Conservation (phyloP, 2,797 vertebrate genomes). For the Gorsachius magnificus region DNA sequence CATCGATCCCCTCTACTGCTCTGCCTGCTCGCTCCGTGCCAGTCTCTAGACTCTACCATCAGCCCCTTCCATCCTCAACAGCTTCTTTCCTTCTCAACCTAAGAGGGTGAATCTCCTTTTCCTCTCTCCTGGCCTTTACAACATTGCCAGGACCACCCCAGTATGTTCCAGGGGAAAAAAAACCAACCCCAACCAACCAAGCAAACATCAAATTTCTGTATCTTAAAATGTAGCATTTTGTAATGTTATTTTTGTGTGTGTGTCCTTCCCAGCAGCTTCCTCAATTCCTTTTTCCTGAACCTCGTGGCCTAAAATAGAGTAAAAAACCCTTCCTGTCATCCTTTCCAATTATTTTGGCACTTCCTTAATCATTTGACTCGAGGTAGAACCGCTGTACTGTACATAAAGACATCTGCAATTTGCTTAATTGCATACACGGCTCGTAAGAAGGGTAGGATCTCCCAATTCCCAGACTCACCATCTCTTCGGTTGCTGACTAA, state of each 20-base stretch:
- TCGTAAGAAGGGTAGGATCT: background rate
- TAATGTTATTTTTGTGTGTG: background rate
- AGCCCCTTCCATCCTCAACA: background rate
- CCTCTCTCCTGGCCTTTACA: background rate
- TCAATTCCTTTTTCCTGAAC: slow-evolving; percentile 16
- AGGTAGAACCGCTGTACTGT: background rate
- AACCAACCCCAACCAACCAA: background rate
- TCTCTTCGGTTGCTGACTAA: background rate
- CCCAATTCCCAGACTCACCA: background rate
- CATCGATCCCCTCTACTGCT: background rate
- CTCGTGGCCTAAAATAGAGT: background rate
- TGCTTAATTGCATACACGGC: background rate
- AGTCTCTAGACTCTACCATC: background rate
- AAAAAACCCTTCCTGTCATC: background rate
- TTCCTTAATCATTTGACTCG: background rate
- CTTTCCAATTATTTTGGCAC: slow-evolving; percentile 12
- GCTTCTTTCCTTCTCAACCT: background rate
- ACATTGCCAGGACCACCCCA: background rate
- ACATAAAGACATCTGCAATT: background rate
- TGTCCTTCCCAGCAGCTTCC: background rate
- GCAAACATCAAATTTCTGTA: background rate
- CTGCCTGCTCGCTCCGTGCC: background rate
- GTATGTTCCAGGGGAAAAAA: rapidly evolving
- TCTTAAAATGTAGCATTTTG: background rate
- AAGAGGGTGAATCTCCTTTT: background rate